These are phyloP conservation scores for Esox masquinongy DNA, from an alignment of 2,797 vertebrate species.

Conservation along the genomic window DNA sequence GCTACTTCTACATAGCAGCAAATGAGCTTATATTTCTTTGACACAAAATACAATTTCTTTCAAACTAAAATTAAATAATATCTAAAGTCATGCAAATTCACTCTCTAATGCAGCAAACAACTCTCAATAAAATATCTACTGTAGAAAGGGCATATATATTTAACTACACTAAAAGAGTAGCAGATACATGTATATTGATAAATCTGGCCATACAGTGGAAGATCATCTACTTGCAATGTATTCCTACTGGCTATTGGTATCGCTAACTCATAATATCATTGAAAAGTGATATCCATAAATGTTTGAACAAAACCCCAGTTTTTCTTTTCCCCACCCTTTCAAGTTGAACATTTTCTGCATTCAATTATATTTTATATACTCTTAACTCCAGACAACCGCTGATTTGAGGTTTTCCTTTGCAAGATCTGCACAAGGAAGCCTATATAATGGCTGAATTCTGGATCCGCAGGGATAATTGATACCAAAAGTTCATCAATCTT, in stretches of 20 bases:
- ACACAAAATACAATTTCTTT: slow-evolving; percentile 22
- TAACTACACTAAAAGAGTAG: background rate
- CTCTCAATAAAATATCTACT: background rate
- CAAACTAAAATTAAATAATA: slow-evolving; percentile 17
- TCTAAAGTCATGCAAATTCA: slow-evolving; percentile 56
- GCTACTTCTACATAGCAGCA: slow-evolving; percentile 7
- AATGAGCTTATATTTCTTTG: slow-evolving; percentile 38
- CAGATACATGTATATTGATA: background rate
- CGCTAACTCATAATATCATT: background rate
- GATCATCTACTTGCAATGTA: background rate
- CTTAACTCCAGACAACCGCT: background rate
- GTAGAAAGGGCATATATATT: background rate
- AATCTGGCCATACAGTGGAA: background rate
- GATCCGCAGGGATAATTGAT: background rate
- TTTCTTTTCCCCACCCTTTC: background rate
- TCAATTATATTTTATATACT: background rate
- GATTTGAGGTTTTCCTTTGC: background rate
- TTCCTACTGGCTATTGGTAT: slow-evolving; percentile 22
- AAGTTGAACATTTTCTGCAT: background rate
- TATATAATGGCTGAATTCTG: background rate
- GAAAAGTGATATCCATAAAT: background rate
- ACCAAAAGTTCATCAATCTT: background rate
- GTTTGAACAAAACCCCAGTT: background rate
- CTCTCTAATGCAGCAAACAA: slow-evolving; percentile 24
- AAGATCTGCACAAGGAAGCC: background rate